Evolutionary conservation across 2,888 invertebrate species (phyloP).

Genomic region (Abrostola tripartita): DNA sequence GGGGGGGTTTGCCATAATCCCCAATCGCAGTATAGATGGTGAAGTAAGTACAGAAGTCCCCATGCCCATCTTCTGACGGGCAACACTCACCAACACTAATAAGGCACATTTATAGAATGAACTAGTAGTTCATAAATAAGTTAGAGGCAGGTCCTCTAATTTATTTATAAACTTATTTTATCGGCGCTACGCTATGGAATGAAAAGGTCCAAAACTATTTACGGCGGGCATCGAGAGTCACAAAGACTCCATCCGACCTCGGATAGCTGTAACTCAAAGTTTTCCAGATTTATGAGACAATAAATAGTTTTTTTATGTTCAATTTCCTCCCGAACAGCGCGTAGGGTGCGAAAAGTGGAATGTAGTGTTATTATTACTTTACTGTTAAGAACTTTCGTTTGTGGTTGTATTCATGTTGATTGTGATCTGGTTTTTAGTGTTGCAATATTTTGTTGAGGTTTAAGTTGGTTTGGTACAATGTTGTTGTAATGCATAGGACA

Average conservation of each 20-base stretch:
- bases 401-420: not conserved
- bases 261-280: conserved; percentile 47
- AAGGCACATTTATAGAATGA: too few species aligned
- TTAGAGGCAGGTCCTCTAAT: not conserved
- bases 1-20: too few species aligned
- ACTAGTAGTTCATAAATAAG: too few species aligned
- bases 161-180: not conserved
- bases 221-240: conserved; percentile 25
- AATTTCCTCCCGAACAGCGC: conserved; percentile 32
- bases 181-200: not conserved
- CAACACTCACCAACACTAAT: too few species aligned
- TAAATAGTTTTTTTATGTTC: conserved; percentile 57
- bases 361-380: conserved; percentile 29
- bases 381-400: not conserved
- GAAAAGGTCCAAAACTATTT: conserved; percentile 23
- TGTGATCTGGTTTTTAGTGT: not conserved
- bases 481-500: too few species aligned
- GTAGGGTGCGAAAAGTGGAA: conserved; percentile 20
- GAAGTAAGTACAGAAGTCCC: too few species aligned
- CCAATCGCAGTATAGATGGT: too few species aligned
- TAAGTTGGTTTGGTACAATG: too few species aligned
- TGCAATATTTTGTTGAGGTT: too few species aligned
- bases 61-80: too few species aligned
- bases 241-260: conserved; percentile 30
- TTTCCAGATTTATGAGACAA: conserved; percentile 47